Conservation (phyloP, 2,797 vertebrate species). For the Apogon talboti region DNA sequence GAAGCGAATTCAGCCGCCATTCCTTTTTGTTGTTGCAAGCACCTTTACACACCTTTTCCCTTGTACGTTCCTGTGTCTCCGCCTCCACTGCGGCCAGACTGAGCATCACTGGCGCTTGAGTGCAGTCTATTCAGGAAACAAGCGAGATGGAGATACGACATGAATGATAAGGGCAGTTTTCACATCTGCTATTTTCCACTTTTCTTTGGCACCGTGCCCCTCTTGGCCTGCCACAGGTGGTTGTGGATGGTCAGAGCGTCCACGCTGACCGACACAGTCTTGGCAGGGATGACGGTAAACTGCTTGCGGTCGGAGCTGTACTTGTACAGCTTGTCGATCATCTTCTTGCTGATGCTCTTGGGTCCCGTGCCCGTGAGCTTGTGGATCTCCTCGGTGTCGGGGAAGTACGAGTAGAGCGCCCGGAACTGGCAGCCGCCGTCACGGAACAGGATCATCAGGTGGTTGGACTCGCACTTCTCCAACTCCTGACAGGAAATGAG, state of each 20-base stretch:
- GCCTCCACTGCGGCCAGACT: slow-evolving; percentile 28
- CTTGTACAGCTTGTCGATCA: slow-evolving; percentile 98
- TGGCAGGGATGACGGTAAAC: slow-evolving; percentile 94
- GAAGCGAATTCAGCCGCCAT: slow-evolving; percentile 51
- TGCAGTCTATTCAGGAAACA: slow-evolving; percentile 64
- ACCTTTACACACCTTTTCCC: slow-evolving; percentile 40
- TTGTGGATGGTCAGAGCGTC: slow-evolving; percentile 97
- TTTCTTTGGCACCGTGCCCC: slow-evolving; percentile 93
- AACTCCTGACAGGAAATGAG: slow-evolving; percentile 83
- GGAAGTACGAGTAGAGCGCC: slow-evolving; percentile 93
- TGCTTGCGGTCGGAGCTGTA: slow-evolving; percentile 98
- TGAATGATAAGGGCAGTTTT: background rate
- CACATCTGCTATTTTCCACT: slow-evolving; percentile 85
- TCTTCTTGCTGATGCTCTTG: slow-evolving; percentile 91
- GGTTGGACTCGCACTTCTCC: slow-evolving; percentile 97
- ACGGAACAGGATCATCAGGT: slow-evolving; percentile 97
- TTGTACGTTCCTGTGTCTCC: slow-evolving; percentile 37
- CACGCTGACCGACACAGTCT: slow-evolving; percentile 95
- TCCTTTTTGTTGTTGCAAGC: slow-evolving; percentile 55
- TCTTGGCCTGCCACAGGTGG: slow-evolving; percentile 95
- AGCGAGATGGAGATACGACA: slow-evolving; percentile 53
- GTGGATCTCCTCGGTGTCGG: slow-evolving; percentile 93
- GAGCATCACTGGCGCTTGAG: slow-evolving; percentile 27
- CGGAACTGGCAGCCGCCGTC: slow-evolving; percentile 96
- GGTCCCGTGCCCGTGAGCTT: slow-evolving; percentile 94